Conservation (phyloP, 2,113 vertebrate species). For the Zapornia atra region DNA sequence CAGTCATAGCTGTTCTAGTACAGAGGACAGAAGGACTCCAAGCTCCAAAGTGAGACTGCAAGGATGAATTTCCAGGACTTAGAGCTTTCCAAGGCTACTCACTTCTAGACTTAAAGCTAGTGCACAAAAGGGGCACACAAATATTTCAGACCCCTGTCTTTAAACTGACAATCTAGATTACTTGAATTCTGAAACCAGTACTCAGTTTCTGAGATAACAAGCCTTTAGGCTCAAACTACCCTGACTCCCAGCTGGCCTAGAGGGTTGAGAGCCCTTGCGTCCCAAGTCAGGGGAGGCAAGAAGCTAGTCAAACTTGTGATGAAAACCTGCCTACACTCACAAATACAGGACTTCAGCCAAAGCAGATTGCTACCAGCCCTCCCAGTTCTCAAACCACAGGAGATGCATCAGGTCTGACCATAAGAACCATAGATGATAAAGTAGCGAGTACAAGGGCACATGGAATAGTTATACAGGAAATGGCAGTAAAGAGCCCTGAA, state of each 20-base stretch:
- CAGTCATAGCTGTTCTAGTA: neutral
- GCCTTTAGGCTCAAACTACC: neutral
- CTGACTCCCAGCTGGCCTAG: neutral
- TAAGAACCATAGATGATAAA: neutral
- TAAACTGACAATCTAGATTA: neutral
- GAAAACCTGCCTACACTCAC: neutral
- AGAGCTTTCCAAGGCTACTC: neutral
- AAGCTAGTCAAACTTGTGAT: neutral
- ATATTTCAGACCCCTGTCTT: neutral
- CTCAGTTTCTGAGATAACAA: neutral
- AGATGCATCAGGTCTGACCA: neutral
- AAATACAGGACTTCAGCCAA: neutral
- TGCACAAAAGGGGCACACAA: neutral
- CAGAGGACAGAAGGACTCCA: neutral
- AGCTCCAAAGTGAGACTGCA: neutral
- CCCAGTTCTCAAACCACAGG: neutral
- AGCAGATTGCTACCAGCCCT: neutral
- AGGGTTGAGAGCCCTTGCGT: neutral
- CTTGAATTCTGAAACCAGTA: neutral
- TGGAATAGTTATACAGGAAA: neutral
- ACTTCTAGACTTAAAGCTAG: neutral
- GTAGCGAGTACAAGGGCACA: neutral
- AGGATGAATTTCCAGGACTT: neutral
- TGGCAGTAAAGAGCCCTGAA: neutral
- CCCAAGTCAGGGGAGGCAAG: neutral